Evolutionary conservation across 2,113 vertebrate genomes (phyloP), one percentile per base, ranked within the genome.

Genomic region (Beaufortia kweichowensis): DNA sequence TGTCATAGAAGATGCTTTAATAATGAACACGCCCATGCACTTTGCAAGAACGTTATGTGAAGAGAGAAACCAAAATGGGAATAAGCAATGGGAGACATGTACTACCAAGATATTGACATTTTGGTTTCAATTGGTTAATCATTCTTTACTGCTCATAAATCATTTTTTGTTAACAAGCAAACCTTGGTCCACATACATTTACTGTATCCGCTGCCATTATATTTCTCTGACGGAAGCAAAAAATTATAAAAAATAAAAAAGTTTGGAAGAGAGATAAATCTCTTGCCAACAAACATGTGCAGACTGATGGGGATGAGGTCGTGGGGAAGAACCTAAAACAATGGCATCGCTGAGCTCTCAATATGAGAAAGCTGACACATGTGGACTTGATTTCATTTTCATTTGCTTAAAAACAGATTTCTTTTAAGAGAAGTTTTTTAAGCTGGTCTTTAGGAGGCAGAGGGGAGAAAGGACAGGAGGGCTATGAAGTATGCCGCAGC

Each of bases 361-460:
- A 96, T 96, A 96, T 95, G 94, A 96, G 94, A 96, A 94, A 95
- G 94, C 94, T 93, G 93, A 93, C 93, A 92, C 88, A 92, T 95
- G 96, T 96, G 94, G 94, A 96, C 94, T 92, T 93, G 61, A 81
- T 76, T 73, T 78, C 56, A 67, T 78, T 82, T 79, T 80, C 78
- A 69, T 82, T 84, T 77, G 73, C 75, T 88, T 85, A 85, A 85
- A 86, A 92, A 91, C 87, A 56, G 77, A 80, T 76, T 79, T 87
- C 76, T 84, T 85, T 79, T 88, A 77, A 85, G 79, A 79, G 41
- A 80, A 84, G 85, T 86, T 76, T 78, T 82, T 76, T 81, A 86
- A 89, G 87, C 87, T 87, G 89, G 86, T 91, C 90, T 88, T 89
- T 83, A 23, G 86, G 90, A 85, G 92, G 90, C 87, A 89, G 85